Evolutionary conservation across 2,888 invertebrate genomes (phyloP).

Genomic region (Acrobasis repandana): DNA sequence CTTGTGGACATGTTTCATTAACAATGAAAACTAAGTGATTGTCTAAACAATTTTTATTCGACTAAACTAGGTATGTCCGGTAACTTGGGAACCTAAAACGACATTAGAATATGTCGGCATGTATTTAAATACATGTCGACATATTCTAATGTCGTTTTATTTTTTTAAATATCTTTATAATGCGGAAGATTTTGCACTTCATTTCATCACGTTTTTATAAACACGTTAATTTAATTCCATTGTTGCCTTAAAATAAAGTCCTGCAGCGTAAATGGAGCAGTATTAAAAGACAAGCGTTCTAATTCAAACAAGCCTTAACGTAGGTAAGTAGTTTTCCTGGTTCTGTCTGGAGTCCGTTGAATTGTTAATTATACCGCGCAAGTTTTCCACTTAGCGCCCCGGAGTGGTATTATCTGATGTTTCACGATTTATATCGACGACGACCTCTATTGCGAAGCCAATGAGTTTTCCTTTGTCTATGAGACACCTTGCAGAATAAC

Average conservation of each 20-base stretch:
- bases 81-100: too few relatives aligned
- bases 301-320: slow-evolving; percentile 47
- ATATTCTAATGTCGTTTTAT: too few relatives aligned
- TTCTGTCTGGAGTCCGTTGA: slow-evolving; percentile 59
- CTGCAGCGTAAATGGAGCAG: slow-evolving; percentile 12
- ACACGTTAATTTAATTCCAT: background rate
- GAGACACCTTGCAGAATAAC: too few relatives aligned
- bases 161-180: too few relatives aligned
- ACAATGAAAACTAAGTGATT: too few relatives aligned
- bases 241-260: slow-evolving; percentile 9
- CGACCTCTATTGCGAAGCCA: too few relatives aligned
- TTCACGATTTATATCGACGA: slow-evolving; percentile 52
- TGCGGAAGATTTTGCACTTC: background rate
- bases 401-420: slow-evolving; percentile 60
- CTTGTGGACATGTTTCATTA: too few relatives aligned
- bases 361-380: slow-evolving; percentile 73
- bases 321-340: slow-evolving; percentile 63
- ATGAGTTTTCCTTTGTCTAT: too few relatives aligned
- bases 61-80: too few relatives aligned
- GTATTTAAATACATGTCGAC: too few relatives aligned
- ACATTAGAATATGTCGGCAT: too few relatives aligned
- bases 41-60: too few relatives aligned
- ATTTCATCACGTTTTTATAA: background rate
- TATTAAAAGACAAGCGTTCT: slow-evolving; percentile 35
- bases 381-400: slow-evolving; percentile 73